phyloP scores from a whole-genome alignment of 2,797 vertebrate genomes.

The Mergus octosetaceus region DNA sequence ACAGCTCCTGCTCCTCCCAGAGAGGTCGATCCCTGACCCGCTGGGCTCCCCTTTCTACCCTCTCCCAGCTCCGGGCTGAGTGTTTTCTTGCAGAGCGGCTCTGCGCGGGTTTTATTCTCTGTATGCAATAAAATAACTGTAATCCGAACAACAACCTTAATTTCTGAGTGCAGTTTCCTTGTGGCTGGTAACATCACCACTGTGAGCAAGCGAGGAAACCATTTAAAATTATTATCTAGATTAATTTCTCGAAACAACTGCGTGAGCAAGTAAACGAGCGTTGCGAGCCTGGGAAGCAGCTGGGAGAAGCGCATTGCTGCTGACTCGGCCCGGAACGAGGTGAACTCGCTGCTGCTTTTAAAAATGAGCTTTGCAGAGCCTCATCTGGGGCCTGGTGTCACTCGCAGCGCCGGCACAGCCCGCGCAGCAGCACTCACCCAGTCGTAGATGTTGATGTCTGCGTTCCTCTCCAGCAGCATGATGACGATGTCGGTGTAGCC shows the following conservation, averaged over 20 bases:
- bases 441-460: slow-evolving; percentile 94
- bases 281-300: background rate
- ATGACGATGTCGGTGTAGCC: slow-evolving; percentile 92
- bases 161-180: background rate
- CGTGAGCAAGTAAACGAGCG: background rate
- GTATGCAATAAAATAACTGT: background rate
- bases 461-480: slow-evolving; percentile 84
- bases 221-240: background rate
- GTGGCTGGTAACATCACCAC: background rate
- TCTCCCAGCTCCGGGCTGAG: background rate
- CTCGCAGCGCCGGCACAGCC: background rate
- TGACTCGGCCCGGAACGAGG: background rate
- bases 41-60: background rate
- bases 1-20: background rate
- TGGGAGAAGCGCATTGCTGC: background rate
- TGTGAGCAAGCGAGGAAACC: background rate
- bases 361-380: background rate
- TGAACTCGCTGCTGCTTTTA: background rate
- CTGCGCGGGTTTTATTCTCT: background rate
- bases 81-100: background rate
- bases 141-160: background rate
- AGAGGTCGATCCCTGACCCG: rapidly evolving
- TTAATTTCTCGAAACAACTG: background rate
- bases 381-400: rapidly evolving
- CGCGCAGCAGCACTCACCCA: slow-evolving; percentile 82